Evolutionary conservation across 2,113 vertebrate species (phyloP).

Genomic region (Bostrychus sinensis): DNA sequence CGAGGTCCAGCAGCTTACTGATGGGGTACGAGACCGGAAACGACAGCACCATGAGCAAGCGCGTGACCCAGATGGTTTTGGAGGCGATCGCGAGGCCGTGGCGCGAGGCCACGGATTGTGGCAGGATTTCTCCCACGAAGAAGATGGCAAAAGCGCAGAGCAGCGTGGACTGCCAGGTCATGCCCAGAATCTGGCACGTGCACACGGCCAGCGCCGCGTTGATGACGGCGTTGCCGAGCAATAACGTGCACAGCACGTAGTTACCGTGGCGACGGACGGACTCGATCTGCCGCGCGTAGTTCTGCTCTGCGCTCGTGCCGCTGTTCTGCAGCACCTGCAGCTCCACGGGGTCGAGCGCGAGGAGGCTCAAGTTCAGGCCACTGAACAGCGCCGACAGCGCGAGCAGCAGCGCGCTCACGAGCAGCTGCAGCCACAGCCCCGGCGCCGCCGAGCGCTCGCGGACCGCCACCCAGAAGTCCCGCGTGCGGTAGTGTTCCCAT

Average conservation of each 20-base stretch:
- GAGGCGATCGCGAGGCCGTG: constrained; percentile 94
- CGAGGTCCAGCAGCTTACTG: constrained; percentile 91
- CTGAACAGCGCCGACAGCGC: constrained; percentile 90
- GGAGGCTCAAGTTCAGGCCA: constrained; percentile 88
- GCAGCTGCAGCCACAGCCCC: constrained; percentile 84
- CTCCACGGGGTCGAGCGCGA: constrained; percentile 93
- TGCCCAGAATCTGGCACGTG: constrained; percentile 88
- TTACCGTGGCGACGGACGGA: constrained; percentile 90
- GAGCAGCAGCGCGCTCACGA: constrained; percentile 85
- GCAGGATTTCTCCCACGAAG: constrained; percentile 91
- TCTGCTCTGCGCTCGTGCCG: constrained; percentile 89
- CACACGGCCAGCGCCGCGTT: constrained; percentile 91
- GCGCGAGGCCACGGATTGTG: constrained; percentile 92
- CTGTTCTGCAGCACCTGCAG: constrained; percentile 94
- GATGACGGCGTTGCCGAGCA: constrained; percentile 89
- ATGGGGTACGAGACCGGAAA: constrained; percentile 96
- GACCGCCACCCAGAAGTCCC: constrained; percentile 85
- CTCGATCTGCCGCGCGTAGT: constrained; percentile 89
- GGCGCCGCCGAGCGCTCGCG: constrained; percentile 76
- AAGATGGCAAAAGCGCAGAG: constrained; percentile 90
- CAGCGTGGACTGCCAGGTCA: constrained; percentile 88
- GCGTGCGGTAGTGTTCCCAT: constrained; percentile 89
- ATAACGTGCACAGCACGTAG: constrained; percentile 91
- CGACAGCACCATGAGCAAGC: constrained; percentile 90
- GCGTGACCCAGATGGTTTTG: constrained; percentile 90